phyloP scores from a whole-genome alignment of 2,113 vertebrate species.

The Sminthopsis crassicaudata region DNA sequence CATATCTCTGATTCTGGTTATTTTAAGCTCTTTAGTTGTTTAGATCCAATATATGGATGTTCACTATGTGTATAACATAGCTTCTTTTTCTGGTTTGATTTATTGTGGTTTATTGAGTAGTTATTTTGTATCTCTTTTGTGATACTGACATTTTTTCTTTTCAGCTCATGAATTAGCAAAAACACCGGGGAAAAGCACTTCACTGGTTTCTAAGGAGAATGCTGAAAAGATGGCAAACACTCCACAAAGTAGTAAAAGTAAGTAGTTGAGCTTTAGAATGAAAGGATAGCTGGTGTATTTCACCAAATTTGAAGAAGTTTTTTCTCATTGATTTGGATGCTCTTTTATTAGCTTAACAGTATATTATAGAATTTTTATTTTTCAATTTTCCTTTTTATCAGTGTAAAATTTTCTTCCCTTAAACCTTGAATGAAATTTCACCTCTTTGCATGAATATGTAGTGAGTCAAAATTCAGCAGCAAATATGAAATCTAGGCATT shows the following conservation, averaged over 20 bases:
- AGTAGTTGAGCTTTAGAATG: slow-evolving; percentile 69
- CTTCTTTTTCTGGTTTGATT: neutral
- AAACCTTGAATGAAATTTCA: slow-evolving; percentile 47
- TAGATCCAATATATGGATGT: neutral
- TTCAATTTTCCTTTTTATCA: neutral
- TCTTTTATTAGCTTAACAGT: slow-evolving; percentile 39
- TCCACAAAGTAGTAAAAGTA: slow-evolving; percentile 86
- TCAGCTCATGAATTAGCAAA: slow-evolving; percentile 92
- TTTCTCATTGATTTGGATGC: slow-evolving; percentile 35
- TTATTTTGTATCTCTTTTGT: slow-evolving; percentile 38
- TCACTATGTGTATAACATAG: slow-evolving; percentile 20
- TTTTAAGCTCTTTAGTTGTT: neutral
- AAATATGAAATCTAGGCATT: neutral
- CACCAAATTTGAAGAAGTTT: neutral
- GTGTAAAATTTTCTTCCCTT: slow-evolving; percentile 53
- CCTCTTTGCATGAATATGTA: neutral
- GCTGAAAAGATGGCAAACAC: slow-evolving; percentile 81
- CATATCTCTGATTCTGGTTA: neutral
- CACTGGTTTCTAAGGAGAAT: slow-evolving; percentile 64
- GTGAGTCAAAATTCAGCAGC: neutral
- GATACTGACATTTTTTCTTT: neutral
- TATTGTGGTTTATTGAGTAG: neutral
- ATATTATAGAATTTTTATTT: neutral
- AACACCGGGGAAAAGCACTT: slow-evolving; percentile 86
- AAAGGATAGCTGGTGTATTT: neutral